A percentile compares a stretch with the other conserved stretches of the same genome.
These are phyloP conservation scores for Scelioninae gen. 1 DNA, from an alignment of 2,888 invertebrate genomes.

Conservation along the genomic window DNA sequence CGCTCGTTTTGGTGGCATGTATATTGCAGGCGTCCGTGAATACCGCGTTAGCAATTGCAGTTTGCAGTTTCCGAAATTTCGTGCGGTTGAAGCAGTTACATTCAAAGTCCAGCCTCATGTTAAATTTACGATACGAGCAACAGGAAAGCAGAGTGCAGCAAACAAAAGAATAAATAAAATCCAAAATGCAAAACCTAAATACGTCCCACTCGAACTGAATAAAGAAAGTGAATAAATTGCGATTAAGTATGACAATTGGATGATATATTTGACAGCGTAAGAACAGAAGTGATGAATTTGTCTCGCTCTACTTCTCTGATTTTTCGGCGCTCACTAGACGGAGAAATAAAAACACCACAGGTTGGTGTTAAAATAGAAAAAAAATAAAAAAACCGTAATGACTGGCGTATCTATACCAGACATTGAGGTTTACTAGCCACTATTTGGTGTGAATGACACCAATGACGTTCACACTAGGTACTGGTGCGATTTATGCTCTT, in stretches of 20 bases:
- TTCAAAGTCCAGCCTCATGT: constrained; percentile 46
- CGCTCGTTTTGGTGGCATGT: constrained; percentile 58
- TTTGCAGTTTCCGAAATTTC: constrained; percentile 58
- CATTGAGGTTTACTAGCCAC: no score
- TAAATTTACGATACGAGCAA: constrained; percentile 59
- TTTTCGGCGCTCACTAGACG: not conserved
- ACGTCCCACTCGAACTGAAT: constrained; percentile 34
- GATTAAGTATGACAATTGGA: constrained; percentile 27
- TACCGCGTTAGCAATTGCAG: constrained; percentile 51
- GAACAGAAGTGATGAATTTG: constrained; percentile 17
- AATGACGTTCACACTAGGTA: no score
- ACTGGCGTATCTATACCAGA: no score
- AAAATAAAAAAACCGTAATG: no score
- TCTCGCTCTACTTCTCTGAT: not conserved
- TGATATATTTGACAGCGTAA: constrained; percentile 19
- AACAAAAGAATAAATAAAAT: constrained; percentile 56
- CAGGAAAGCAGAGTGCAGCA: constrained; percentile 51
- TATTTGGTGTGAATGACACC: no score
- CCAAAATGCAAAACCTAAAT: constrained; percentile 31
- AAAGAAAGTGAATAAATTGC: constrained; percentile 36
- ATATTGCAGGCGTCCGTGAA: constrained; percentile 53
- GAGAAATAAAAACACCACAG: no score
- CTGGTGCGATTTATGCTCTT: no score
- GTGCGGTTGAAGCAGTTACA: constrained; percentile 49
- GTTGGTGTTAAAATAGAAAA: no score